phyloP scores from a whole-genome alignment of 2,888 invertebrate species.

The Alcis repandata region DNA sequence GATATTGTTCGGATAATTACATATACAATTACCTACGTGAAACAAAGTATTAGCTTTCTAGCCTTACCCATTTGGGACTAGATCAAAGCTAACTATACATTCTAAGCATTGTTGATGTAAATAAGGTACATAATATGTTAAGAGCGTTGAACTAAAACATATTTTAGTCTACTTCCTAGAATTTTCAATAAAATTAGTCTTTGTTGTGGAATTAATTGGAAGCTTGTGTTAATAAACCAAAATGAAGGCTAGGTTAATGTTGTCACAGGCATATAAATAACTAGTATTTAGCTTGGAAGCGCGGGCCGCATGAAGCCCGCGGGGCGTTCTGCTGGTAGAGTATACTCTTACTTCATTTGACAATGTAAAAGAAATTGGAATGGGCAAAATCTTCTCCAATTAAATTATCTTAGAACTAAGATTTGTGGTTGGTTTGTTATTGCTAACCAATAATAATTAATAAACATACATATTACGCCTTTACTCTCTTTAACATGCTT shows the following conservation, averaged over 20 bases:
- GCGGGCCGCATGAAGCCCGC: no score
- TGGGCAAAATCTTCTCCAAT: no score
- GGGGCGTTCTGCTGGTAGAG: no score
- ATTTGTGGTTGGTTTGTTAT: no score
- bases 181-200: not conserved
- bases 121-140: not conserved
- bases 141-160: not conserved
- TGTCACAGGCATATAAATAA: not conserved
- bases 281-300: not conserved
- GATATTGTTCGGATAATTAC: no score
- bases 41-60: slow-evolving; percentile 1
- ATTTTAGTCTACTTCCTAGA: not conserved
- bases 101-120: not conserved
- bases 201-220: not conserved
- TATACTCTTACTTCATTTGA: no score
- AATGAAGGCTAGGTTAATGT: not conserved
- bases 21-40: not conserved
- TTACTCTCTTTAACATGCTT: no score
- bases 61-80: slow-evolving; percentile 13
- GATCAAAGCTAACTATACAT: not conserved
- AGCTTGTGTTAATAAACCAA: not conserved
- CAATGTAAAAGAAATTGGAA: no score
- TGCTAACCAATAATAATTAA: no score
- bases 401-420: no score
- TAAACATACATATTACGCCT: no score